Conservation (phyloP, 2,113 vertebrate genomes). For the Neolamprologus cancellatus region DNA sequence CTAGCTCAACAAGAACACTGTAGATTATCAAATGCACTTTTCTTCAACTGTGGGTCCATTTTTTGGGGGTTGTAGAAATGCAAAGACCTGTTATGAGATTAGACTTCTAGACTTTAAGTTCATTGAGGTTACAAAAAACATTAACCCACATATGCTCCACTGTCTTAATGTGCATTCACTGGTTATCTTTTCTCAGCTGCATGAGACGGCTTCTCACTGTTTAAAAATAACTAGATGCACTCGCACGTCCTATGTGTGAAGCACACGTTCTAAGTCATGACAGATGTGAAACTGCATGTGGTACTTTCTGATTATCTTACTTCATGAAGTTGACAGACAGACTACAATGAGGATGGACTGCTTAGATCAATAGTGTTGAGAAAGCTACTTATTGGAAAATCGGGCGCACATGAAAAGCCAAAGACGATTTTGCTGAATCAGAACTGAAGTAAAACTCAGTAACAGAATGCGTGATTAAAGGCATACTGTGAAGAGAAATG, state of each 20-base stretch:
- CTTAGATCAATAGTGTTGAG: not conserved
- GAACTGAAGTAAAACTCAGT: not conserved
- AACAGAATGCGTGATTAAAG: not conserved
- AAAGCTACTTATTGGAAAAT: not conserved
- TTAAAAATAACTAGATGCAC: not conserved
- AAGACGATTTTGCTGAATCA: not conserved
- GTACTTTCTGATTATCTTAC: not conserved
- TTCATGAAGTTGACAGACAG: not conserved
- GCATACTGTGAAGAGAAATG: not conserved
- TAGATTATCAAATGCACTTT: not conserved
- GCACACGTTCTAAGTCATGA: not conserved
- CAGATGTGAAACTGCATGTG: not conserved
- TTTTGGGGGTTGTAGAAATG: not conserved
- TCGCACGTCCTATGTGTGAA: fast-evolving
- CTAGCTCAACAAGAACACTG: not conserved
- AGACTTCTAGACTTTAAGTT: not conserved
- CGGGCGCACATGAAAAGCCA: not conserved
- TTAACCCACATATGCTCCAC: not conserved
- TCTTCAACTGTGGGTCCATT: not conserved
- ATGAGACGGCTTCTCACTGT: not conserved
- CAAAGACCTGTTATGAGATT: not conserved
- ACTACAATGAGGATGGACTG: not conserved
- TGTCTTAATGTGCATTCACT: not conserved
- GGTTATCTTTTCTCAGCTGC: not conserved
- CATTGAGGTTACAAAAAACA: not conserved